phyloP scores from a whole-genome alignment of 1,140 invertebrate species.

The Drosophila sulfurigaster region DNA sequence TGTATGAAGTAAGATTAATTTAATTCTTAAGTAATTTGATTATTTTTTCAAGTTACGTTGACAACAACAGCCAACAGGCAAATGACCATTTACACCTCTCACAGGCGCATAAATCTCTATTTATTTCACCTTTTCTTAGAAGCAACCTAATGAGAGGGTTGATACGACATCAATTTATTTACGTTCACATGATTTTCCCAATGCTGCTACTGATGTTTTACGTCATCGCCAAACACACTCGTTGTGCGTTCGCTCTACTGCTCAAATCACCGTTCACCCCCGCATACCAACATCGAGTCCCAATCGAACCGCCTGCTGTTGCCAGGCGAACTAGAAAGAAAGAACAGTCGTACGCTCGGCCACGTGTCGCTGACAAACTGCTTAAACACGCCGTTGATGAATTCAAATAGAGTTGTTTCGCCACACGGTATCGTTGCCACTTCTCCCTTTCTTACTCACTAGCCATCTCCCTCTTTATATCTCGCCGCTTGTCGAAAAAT shows the following conservation, averaged over 20 bases:
- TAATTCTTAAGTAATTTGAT: background rate
- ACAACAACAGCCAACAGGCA: conserved; percentile 50
- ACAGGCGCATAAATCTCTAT: conserved; percentile 75
- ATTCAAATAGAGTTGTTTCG: conserved; percentile 63
- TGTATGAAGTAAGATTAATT: background rate
- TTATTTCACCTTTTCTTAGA: conserved; percentile 73
- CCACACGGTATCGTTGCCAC: background rate
- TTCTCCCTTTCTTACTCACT: background rate
- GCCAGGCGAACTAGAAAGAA: conserved; percentile 74
- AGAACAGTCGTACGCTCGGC: conserved; percentile 56
- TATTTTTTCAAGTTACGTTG: conserved; percentile 36
- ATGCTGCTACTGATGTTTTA: conserved; percentile 54
- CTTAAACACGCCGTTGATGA: conserved; percentile 80
- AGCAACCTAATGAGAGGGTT: conserved; percentile 49
- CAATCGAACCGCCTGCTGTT: conserved; percentile 70
- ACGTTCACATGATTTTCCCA: conserved; percentile 5
- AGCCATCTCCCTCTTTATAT: background rate
- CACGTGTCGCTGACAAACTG: conserved; percentile 82
- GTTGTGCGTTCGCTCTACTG: conserved; percentile 7
- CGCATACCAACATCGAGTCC: conserved; percentile 1
- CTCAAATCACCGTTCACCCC: conserved; percentile 17
- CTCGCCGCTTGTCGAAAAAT: conserved; percentile 51
- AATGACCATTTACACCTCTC: conserved; percentile 52
- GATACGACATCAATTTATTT: background rate
- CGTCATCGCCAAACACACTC: conserved; percentile 61